Evolutionary conservation across 2,797 vertebrate genomes (phyloP).

Genomic region (Enteromius mattozi): DNA sequence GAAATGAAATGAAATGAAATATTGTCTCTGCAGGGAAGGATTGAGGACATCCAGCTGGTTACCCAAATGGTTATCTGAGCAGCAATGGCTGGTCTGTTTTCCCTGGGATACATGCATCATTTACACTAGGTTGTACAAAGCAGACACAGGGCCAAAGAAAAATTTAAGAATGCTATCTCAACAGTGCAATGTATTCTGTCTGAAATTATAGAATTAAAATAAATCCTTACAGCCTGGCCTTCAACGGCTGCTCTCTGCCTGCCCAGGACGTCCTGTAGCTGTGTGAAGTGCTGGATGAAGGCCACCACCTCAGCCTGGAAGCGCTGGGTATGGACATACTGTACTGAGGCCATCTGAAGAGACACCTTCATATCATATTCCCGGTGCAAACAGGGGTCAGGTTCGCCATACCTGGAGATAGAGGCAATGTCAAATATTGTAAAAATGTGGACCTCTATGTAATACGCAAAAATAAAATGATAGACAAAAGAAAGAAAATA

Average conservation of each 20-base stretch:
- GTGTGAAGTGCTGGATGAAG: conserved; percentile 96
- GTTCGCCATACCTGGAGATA: conserved; percentile 82
- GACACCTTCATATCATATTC: conserved; percentile 88
- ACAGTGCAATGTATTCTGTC: background rate
- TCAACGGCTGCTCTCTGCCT: conserved; percentile 93
- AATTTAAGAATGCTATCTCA: background rate
- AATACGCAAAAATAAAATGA: background rate
- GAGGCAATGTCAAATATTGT: background rate
- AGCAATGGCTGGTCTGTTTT: background rate
- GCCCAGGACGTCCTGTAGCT: conserved; percentile 94
- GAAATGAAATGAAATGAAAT: too few relatives aligned
- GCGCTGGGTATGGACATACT: conserved; percentile 96
- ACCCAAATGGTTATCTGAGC: background rate
- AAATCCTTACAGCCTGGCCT: conserved; percentile 88
- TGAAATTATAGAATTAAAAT: conserved; percentile 13
- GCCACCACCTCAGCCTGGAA: conserved; percentile 95
- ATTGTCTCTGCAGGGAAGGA: conserved; percentile 27
- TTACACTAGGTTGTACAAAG: background rate
- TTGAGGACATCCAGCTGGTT: background rate
- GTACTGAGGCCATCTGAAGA: conserved; percentile 94
- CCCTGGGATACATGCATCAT: conserved; percentile 14
- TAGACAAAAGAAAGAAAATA: conserved; percentile 65
- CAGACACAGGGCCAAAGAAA: background rate
- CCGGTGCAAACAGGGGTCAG: conserved; percentile 81
- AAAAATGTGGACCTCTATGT: background rate